A percentile compares a stretch with the other conserved stretches of the same genome.
Evolutionary conservation across 2,888 invertebrate species (phyloP).

Genomic region (Idaea straminata): DNA sequence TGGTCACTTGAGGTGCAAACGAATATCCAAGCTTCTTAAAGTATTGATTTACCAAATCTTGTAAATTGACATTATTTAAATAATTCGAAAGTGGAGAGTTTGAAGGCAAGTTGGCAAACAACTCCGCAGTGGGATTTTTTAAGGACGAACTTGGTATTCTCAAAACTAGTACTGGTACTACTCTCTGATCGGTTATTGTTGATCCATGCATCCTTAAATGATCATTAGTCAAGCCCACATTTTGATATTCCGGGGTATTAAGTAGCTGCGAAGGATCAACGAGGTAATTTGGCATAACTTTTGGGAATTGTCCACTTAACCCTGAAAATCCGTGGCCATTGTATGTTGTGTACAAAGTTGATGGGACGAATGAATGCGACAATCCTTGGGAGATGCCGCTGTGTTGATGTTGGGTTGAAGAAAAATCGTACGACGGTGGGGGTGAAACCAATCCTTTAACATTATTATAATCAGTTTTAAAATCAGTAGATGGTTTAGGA

Average conservation of each 20-base stretch:
- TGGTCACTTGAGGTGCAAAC: conserved; percentile 62
- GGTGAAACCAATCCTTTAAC: conserved; percentile 45
- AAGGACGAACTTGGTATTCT: conserved; percentile 80
- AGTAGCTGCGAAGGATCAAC: conserved; percentile 68
- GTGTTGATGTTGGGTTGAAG: conserved; percentile 8
- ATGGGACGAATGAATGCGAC: conserved; percentile 33
- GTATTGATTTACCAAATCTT: conserved; percentile 77
- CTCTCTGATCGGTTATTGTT: conserved; percentile 55
- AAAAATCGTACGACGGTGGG: conserved; percentile 37
- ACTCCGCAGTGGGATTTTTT: conserved; percentile 70
- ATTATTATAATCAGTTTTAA: conserved; percentile 49
- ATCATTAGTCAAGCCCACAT: conserved; percentile 71
- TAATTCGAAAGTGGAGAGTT: conserved; percentile 76
- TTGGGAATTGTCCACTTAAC: conserved; percentile 68
- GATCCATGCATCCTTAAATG: conserved; percentile 63
- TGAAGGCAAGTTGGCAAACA: conserved; percentile 79
- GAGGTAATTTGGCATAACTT: conserved; percentile 72
- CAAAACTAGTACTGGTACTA: conserved; percentile 80
- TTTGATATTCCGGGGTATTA: conserved; percentile 71
- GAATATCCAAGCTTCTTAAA: conserved; percentile 69
- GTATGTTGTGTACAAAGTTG: conserved; percentile 71
- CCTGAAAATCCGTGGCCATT: conserved; percentile 70
- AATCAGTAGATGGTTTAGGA: conserved; percentile 52
- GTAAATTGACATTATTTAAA: conserved; percentile 78
- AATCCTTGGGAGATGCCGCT: conserved; percentile 20